Conservation (phyloP, 2,797 vertebrate genomes). For the Eulemur albifrons region DNA sequence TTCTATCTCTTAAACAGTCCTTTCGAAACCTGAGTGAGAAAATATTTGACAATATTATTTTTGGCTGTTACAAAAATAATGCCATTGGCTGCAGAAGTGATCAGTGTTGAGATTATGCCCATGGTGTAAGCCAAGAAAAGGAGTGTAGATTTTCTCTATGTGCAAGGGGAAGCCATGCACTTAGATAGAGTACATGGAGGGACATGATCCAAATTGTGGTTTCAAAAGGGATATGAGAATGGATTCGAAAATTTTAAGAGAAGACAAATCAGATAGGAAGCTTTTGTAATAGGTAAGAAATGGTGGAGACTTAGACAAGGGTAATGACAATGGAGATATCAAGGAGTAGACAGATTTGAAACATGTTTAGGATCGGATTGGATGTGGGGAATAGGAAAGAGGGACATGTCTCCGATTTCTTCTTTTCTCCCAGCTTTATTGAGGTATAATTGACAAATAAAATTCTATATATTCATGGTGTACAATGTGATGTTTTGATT, state of each 20-base stretch:
- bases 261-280: not conserved
- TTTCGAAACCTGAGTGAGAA: constrained; percentile 48
- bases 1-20: not conserved
- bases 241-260: not conserved
- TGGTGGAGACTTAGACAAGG: not conserved
- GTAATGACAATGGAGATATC: not conserved
- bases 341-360: not conserved
- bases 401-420: not conserved
- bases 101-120: not conserved
- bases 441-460: not conserved
- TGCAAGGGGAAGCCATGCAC: not conserved
- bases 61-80: not conserved
- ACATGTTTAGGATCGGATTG: not conserved
- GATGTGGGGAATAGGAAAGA: not conserved
- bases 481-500: not conserved
- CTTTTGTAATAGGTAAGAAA: not conserved
- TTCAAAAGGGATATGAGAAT: not conserved
- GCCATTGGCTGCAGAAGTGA: not conserved
- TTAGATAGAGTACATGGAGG: not conserved
- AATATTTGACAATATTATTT: constrained; percentile 17
- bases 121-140: not conserved
- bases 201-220: not conserved
- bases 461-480: not conserved
- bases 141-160: not conserved
- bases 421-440: not conserved